A percentile compares a stretch with the other conserved stretches of the same genome.
Evolutionary conservation across 1,140 invertebrate species (phyloP).

Genomic region (Heliconius hewitsoni): DNA sequence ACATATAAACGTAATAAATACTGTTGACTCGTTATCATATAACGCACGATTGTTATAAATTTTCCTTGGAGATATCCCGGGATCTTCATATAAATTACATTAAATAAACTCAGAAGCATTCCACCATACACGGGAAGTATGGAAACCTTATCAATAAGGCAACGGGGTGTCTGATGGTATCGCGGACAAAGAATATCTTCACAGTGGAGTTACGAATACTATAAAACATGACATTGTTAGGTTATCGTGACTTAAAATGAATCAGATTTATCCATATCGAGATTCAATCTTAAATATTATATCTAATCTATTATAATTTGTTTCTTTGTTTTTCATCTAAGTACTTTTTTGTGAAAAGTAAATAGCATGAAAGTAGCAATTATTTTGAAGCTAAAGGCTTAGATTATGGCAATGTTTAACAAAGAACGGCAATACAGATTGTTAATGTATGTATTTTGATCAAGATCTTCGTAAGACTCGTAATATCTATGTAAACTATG

Average conservation of each 20-base stretch:
- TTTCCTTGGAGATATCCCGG: constrained; percentile 45
- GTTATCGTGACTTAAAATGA: constrained; percentile 64
- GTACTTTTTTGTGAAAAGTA: not conserved
- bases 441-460: no score
- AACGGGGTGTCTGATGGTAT: constrained; percentile 76
- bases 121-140: constrained; percentile 76
- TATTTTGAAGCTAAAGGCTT: not conserved
- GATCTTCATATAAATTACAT: constrained; percentile 65
- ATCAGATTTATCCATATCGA: constrained; percentile 59
- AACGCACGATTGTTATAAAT: constrained; percentile 47
- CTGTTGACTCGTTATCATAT: constrained; percentile 40
- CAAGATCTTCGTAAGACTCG: no score
- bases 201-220: constrained; percentile 60
- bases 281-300: constrained; percentile 34
- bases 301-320: constrained; percentile 37
- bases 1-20: constrained; percentile 47
- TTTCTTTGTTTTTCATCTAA: constrained; percentile 17
- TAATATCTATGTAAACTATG: no score
- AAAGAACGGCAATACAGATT: no score
- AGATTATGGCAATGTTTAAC: no score
- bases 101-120: constrained; percentile 77
- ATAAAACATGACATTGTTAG: constrained; percentile 58
- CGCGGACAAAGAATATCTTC: constrained; percentile 66
- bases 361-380: not conserved
- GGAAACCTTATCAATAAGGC: constrained; percentile 79